Percentiles rank a stretch among this genome's conserved stretches.
Conservation (phyloP, 2,113 vertebrate species). For the Corythornis cristatus region DNA sequence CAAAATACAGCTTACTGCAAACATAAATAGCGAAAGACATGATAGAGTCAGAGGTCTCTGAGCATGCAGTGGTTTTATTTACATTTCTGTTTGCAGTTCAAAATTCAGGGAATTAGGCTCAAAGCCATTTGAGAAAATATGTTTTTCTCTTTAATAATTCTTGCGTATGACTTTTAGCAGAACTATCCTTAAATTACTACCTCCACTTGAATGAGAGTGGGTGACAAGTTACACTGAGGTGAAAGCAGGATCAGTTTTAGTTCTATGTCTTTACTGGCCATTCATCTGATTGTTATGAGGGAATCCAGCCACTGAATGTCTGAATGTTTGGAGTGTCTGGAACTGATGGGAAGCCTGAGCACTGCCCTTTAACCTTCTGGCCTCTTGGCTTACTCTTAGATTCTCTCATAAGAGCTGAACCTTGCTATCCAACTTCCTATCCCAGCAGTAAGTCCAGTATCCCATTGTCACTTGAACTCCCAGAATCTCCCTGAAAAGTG, state of each 20-base stretch:
- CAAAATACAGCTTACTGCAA: neutral
- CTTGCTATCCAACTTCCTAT: constrained; percentile 46
- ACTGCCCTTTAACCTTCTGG: constrained; percentile 55
- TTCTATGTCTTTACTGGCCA: neutral
- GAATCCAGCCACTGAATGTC: constrained; percentile 24
- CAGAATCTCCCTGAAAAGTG: constrained; percentile 12
- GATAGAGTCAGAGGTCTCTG: neutral
- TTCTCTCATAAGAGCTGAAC: constrained; percentile 28
- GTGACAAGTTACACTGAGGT: neutral
- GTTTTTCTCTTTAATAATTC: neutral
- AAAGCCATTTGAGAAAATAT: neutral
- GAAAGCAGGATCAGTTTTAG: neutral
- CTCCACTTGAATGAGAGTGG: neutral
- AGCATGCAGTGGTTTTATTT: neutral
- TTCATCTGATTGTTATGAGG: constrained; percentile 33
- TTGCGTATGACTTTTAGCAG: neutral
- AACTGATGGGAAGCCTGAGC: constrained; percentile 27
- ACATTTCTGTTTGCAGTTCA: neutral
- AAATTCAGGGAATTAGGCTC: neutral
- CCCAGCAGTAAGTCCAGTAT: constrained; percentile 21
- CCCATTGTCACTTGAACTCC: constrained; percentile 32
- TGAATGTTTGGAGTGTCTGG: constrained; percentile 13
- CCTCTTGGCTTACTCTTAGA: constrained; percentile 45
- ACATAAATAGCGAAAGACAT: neutral
- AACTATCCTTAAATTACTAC: neutral